phyloP scores from a whole-genome alignment of 2,888 invertebrate species.

The Patella pellucida region DNA sequence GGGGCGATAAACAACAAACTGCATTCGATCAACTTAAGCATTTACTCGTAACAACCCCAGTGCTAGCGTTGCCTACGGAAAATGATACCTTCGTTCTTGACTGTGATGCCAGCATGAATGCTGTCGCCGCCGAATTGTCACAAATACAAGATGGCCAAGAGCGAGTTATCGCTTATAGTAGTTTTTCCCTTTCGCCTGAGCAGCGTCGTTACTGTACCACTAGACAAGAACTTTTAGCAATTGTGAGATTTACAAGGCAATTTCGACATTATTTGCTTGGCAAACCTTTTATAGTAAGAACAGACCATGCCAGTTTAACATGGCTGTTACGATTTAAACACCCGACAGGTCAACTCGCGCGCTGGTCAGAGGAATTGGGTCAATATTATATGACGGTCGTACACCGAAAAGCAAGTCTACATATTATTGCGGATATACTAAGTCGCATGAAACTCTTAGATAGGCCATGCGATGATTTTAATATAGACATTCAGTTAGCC shows the following conservation, averaged over 20 bases:
- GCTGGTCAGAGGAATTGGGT: slow-evolving; percentile 24
- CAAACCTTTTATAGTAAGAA: slow-evolving; percentile 20
- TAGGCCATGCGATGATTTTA: background rate
- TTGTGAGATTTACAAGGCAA: background rate
- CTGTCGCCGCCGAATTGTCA: slow-evolving; percentile 35
- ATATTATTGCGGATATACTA: background rate
- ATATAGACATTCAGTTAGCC: background rate
- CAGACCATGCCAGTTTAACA: slow-evolving; percentile 28
- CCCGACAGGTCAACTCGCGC: slow-evolving; percentile 20
- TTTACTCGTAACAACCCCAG: too few relatives aligned
- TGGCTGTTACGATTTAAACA: slow-evolving; percentile 23
- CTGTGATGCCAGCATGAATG: slow-evolving; percentile 36
- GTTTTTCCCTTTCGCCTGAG: slow-evolving; percentile 21
- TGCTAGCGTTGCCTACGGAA: too few relatives aligned
- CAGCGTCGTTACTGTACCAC: slow-evolving; percentile 32
- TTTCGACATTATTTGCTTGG: slow-evolving; percentile 30
- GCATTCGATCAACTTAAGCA: too few relatives aligned
- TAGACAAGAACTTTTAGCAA: background rate
- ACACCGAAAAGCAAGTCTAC: background rate
- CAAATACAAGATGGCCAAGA: slow-evolving; percentile 34
- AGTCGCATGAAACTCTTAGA: background rate
- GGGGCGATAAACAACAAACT: too few relatives aligned
- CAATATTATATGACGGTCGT: background rate
- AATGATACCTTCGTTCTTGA: slow-evolving; percentile 34
- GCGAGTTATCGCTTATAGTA: slow-evolving; percentile 31